These are phyloP conservation scores for Plecturocebus donacophilus DNA, from an alignment of 2,113 vertebrate genomes.

Conservation along the genomic window DNA sequence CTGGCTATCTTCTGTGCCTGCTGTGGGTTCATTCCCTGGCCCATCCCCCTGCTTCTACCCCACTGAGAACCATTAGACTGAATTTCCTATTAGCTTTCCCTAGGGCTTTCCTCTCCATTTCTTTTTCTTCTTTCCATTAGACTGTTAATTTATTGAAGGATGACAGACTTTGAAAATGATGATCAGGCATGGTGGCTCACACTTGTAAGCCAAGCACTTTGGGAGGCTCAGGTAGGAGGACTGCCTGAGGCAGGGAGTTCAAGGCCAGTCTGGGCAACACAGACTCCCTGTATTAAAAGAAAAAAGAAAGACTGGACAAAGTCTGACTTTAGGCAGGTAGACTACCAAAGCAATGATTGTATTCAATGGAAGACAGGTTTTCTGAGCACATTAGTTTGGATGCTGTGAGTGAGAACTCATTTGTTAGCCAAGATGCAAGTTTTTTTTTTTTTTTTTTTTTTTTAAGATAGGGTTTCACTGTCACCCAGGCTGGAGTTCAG, in stretches of 20 bases:
- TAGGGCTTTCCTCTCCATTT: not conserved
- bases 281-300: too few species aligned
- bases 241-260: too few species aligned
- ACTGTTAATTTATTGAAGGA: slow-evolving; percentile 1
- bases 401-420: slow-evolving; percentile 2
- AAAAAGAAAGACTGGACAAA: not conserved
- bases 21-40: not conserved
- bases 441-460: not conserved
- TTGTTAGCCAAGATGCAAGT: not conserved
- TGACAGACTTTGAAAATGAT: not conserved
- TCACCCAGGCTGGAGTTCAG: too few species aligned
- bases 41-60: not conserved
- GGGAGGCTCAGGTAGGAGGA: too few species aligned
- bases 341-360: not conserved
- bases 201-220: too few species aligned
- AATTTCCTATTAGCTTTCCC: not conserved
- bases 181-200: too few species aligned
- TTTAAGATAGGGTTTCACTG: too few species aligned
- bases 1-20: not conserved
- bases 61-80: not conserved
- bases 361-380: slow-evolving; percentile 2
- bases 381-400: not conserved
- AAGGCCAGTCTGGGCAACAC: too few species aligned
- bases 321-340: not conserved
- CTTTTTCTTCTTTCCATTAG: not conserved